Evolutionary conservation across 2,113 vertebrate species (phyloP), one percentile per base, ranked within the genome.

Genomic region (Hippoglossus stenolepis): DNA sequence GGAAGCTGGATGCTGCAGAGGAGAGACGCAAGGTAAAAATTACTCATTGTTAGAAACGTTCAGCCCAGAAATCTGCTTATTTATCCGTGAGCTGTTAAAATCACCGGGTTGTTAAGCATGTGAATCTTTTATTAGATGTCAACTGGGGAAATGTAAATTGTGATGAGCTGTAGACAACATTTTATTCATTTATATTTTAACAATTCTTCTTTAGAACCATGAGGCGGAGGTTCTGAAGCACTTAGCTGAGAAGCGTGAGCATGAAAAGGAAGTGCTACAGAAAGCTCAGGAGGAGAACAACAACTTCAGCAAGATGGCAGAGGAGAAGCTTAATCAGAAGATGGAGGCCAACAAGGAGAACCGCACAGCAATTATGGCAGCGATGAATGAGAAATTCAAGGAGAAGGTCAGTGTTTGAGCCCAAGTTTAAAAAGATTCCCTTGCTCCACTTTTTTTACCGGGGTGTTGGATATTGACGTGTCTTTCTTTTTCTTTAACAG

Each of bases 341-440:
- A 99, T 99, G 98, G 97, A 99, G 93, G 96, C 97, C 21, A 98
- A 95, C 90, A 98, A 99, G 89, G 98, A 98, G 85, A 99, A 99
- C 85, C 96, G 97, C 7, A 96, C 97, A 70, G 98, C 98, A 11
- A 94, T 97, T 47, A 96, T 97, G 94, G 97, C 97, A 18, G 98
- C 98, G 2, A 98, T 98, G 83, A 96, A 95, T 80, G 97, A 99
- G 79, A 97, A 98, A 70, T 98, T 99, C 93, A 95, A 97, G 89
- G 97, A 99, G 92, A 97, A 98, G 96, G 97, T 97, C 60, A 1
- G 74, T 70, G 15, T 43, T 17, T 28, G 1, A 13, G 0, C 14
- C 6, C 8, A 31, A 31, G 15, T 9, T 61, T 1, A 56, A 9
- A 23, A 17, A 2, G 0, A 21, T 47, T 4, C 10, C 63, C 10